Evolutionary conservation across 2,888 invertebrate genomes (phyloP).

Genomic region (Eulithis testata): DNA sequence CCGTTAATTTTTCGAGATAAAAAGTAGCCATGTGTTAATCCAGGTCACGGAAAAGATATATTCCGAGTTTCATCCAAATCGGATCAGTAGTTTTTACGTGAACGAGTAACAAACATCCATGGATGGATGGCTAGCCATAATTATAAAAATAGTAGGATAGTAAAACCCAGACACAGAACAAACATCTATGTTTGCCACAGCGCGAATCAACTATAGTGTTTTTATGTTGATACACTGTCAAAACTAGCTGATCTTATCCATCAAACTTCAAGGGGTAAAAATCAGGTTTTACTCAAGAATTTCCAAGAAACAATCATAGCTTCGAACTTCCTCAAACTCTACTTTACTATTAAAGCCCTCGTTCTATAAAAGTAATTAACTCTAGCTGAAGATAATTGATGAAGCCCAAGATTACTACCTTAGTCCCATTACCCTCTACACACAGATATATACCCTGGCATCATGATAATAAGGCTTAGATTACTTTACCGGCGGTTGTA

Average conservation of each 20-base stretch:
- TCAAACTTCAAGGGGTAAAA: constrained; percentile 10
- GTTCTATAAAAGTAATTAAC: constrained; percentile 85
- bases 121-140: too few species aligned
- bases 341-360: constrained; percentile 54
- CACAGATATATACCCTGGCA: constrained; percentile 45
- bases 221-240: neutral
- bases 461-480: constrained; percentile 30
- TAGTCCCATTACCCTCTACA: constrained; percentile 30
- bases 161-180: too few species aligned
- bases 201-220: too few species aligned
- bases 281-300: constrained; percentile 41
- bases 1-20: too few species aligned
- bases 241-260: constrained; percentile 6
- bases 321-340: constrained; percentile 50
- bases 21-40: too few species aligned
- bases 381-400: constrained; percentile 83
- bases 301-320: constrained; percentile 60
- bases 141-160: too few species aligned
- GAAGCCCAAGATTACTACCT: constrained; percentile 81
- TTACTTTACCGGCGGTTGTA: constrained; percentile 37
- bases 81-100: too few species aligned
- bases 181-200: too few species aligned
- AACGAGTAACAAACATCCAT: too few species aligned
- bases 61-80: too few species aligned
- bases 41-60: too few species aligned